Evolutionary conservation across 2,113 vertebrate genomes (phyloP), one percentile per base, ranked within the genome.

Genomic region (Tetrax tetrax): DNA sequence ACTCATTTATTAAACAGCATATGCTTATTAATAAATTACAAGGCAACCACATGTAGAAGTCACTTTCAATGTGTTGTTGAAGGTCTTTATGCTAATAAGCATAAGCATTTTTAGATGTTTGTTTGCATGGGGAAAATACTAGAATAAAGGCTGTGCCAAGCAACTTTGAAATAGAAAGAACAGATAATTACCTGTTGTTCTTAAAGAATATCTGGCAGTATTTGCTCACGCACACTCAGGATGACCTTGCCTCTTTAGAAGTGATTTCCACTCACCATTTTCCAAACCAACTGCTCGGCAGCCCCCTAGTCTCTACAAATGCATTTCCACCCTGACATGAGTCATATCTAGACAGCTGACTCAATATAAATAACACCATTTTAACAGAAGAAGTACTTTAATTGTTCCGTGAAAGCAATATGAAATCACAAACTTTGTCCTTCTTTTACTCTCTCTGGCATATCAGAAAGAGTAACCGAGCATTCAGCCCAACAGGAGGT

Each of bases 191-290:
- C 37, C 91, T 80, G 77, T 56, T 96, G 89, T 89, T 97, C 93
- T 93, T 87, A 80, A 93, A 97, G 43, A 88, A 66, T 66, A 96
- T 85, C 93, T 71, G 53, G 92, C 37, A 59, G 31, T 81, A 87
- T 77, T 37, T 82, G 69, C 93, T 94, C 92, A 82, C 12, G 63
- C 37, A 90, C 53, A 56, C 66, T 71, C 35, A 90, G 92, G 94
- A 93, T 15, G 59, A 96, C 91, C 86, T 96, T 96, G 97, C 83
- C 91, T 96, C 37, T 57, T 85, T 27, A 91, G 74, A 97, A 93
- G 72, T 29, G 70, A 96, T 87, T 97, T 96, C 91, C 76, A 90
- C 88, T 85, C 88, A 79, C 83, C 84, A 41, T 61, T 88, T 96
- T 89, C 63, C 37, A 89, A 95, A 92, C 48, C 76, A 76, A 81